A percentile compares a stretch with the other conserved stretches of the same genome.
Conservation (phyloP, 2,888 invertebrate species). For the Eudasyphora cyanicolor region DNA sequence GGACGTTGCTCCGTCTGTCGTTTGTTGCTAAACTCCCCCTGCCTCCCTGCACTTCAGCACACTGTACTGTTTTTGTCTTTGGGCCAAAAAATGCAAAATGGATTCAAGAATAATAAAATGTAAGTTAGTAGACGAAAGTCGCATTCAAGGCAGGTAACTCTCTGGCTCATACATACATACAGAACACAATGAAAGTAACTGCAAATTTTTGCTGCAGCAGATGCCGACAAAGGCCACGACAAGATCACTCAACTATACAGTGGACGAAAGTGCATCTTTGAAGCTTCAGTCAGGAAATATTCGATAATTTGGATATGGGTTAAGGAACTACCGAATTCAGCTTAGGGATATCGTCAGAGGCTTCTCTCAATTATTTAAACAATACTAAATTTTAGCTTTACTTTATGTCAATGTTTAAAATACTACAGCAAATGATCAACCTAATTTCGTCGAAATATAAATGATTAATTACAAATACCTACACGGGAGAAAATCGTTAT, state of each 20-base stretch:
- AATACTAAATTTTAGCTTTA: too few relatives aligned
- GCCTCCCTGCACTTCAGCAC: neutral
- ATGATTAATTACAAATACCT: too few relatives aligned
- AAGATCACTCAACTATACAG: conserved; percentile 13
- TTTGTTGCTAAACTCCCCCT: neutral
- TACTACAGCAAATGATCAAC: too few relatives aligned
- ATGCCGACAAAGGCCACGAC: conserved; percentile 40
- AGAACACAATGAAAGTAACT: conserved; percentile 57
- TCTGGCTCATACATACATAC: conserved; percentile 41
- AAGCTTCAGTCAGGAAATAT: too few relatives aligned
- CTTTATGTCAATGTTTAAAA: too few relatives aligned
- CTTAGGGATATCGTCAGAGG: too few relatives aligned
- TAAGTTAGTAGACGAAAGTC: conserved; percentile 22
- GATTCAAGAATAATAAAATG: conserved; percentile 58
- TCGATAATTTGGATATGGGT: too few relatives aligned
- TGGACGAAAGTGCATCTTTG: neutral
- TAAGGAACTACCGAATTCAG: too few relatives aligned
- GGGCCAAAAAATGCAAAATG: conserved; percentile 67
- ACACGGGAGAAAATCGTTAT: too few relatives aligned
- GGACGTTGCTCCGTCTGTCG: neutral
- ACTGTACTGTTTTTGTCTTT: conserved; percentile 66
- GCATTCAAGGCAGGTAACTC: conserved; percentile 47
- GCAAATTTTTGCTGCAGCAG: conserved; percentile 60
- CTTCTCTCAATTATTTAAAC: too few relatives aligned
- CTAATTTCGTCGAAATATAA: too few relatives aligned